Conservation (phyloP, 1,140 invertebrate genomes). For the Hetaerina americana region DNA sequence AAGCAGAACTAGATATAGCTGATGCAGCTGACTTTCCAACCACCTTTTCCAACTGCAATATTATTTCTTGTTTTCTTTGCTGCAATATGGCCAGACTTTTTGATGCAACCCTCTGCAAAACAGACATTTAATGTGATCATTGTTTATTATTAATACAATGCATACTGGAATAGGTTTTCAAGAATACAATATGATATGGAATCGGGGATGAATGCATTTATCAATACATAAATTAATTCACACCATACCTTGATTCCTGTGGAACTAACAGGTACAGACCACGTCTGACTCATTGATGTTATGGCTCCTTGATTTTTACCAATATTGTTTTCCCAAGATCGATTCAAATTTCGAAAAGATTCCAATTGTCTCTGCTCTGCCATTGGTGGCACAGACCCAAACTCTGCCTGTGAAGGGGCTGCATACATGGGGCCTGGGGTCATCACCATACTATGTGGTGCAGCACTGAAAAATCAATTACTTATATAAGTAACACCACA, state of each 20-base stretch:
- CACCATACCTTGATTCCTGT: background rate
- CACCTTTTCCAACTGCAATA: slow-evolving; percentile 50
- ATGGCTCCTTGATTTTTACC: slow-evolving; percentile 5
- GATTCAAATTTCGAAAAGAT: slow-evolving; percentile 11
- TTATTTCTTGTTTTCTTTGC: slow-evolving; percentile 49
- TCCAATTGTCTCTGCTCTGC: slow-evolving; percentile 21
- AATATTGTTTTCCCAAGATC: background rate
- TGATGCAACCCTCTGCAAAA: slow-evolving; percentile 30
- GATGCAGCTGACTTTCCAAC: slow-evolving; percentile 38
- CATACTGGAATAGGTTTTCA: too few species aligned
- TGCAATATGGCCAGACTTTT: slow-evolving; percentile 43
- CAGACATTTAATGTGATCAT: background rate
- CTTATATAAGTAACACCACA: too few species aligned
- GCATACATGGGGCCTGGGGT: slow-evolving; percentile 21
- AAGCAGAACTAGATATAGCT: slow-evolving; percentile 26
- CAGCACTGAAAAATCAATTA: slow-evolving; percentile 14
- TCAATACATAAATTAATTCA: too few species aligned
- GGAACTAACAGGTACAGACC: slow-evolving; percentile 6
- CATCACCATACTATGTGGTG: slow-evolving; percentile 24
- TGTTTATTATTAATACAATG: background rate
- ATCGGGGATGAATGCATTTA: too few species aligned
- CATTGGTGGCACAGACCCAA: slow-evolving; percentile 18
- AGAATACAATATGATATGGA: too few species aligned
- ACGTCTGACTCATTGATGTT: background rate
- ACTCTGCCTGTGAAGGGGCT: slow-evolving; percentile 19